A percentile compares a stretch with the other conserved stretches of the same genome.
Conservation (phyloP, 2,797 vertebrate genomes). For the Furcifer pardalis region DNA sequence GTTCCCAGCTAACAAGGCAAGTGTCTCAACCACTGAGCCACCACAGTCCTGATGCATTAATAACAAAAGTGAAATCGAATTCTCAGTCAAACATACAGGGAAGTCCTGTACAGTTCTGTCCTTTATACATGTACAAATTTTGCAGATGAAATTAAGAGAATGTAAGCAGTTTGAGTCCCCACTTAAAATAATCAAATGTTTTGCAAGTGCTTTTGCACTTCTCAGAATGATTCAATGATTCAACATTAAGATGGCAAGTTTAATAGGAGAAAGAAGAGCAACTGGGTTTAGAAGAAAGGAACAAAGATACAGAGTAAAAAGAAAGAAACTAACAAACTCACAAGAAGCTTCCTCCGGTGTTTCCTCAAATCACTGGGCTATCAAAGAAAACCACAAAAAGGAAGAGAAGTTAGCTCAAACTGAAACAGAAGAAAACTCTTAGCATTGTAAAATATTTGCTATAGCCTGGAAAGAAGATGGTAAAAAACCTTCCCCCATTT, state of each 20-base stretch:
- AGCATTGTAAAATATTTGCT: neutral
- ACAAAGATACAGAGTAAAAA: slow-evolving; percentile 20
- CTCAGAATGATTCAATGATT: neutral
- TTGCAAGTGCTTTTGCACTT: neutral
- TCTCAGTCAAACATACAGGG: neutral
- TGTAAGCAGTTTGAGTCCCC: neutral
- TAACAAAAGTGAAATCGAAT: neutral
- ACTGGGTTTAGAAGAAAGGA: slow-evolving; percentile 35
- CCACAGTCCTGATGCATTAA: neutral
- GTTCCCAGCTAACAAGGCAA: no score
- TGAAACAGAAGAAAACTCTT: neutral
- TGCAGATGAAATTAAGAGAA: neutral
- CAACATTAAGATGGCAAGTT: neutral
- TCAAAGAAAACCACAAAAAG: slow-evolving; percentile 71
- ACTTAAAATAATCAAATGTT: neutral
- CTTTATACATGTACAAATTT: neutral
- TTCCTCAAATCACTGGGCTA: slow-evolving; percentile 97
- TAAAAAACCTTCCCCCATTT: neutral
- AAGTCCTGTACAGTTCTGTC: no score
- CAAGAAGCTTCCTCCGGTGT: slow-evolving; percentile 93
- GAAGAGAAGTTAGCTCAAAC: slow-evolving; percentile 62
- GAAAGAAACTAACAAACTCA: slow-evolving; percentile 78
- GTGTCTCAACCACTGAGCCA: no score
- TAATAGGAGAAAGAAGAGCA: neutral
- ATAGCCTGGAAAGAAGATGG: neutral